Base-by-base conservation (phyloP, 2,797 vertebrate species). In the Pteropus rufus region DNA sequence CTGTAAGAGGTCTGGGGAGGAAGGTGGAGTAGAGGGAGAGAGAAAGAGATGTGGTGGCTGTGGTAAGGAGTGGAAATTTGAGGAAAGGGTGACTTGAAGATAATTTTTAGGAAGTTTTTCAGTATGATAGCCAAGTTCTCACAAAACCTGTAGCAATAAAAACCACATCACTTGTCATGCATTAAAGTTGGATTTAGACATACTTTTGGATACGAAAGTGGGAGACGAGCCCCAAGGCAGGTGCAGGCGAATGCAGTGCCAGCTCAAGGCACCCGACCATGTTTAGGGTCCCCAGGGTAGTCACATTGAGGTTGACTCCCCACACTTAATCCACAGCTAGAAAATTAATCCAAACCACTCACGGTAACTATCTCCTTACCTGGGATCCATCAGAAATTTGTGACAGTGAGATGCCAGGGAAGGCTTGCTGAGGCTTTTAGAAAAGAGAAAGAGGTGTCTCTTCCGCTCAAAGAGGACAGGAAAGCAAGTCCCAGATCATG, bases 41-140 rank as follows among this genome's bases (percentile, higher is more conserved):
- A 54, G 24, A 76, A 83, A 70, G 83, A 94, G 81, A 91, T 49
- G 52, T 49, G 44, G 84, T 49, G 14, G 56, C 11, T 44, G 87
- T 79, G 67, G 91, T 62, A 52, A 41, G 44, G 31, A 52, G 12
- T 84, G 56, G 91, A 86, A 83, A 89, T 76, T 4, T 90, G 85
- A 79, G 84, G 64, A 36, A 39, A 70, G 23, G 72, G 62, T 81
- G 58, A 46, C 49, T 70, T 49, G 52, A 54, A 91, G 84, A 65
- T 60, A 15, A 54, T 70, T 76, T 95, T 93, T 67, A 89, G 86
- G 95, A 94, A 95, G 89, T 83, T 94, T 72, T 52, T 94, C 65
- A 41, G 72, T 54, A 58, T 31, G 85, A 79, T 70, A 44, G 44
- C 31, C 26, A 36, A 62, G 58, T 36, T 81, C 82, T 93, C 54